Conservation (phyloP, 2,888 invertebrate genomes). For the Noctua janthina region DNA sequence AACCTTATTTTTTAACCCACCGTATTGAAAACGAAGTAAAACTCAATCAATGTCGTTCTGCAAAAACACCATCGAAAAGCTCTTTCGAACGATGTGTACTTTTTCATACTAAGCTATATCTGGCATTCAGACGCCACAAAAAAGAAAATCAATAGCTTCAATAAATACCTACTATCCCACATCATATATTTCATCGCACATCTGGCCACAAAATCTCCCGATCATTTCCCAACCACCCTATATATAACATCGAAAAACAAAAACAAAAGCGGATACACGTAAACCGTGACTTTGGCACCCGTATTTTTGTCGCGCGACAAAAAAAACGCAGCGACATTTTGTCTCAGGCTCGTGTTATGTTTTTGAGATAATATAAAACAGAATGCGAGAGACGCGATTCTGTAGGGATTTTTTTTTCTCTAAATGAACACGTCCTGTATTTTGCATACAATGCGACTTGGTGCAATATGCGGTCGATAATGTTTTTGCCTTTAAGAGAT, state of each 20-base stretch:
- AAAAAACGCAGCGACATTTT: constrained; percentile 73
- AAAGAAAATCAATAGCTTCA: neutral
- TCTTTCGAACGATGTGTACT: neutral
- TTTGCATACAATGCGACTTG: constrained; percentile 88
- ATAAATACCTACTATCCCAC: neutral
- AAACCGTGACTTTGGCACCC: constrained; percentile 73
- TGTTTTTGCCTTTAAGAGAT: constrained; percentile 70
- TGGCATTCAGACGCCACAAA: neutral
- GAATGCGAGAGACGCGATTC: constrained; percentile 77
- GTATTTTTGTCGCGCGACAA: constrained; percentile 70
- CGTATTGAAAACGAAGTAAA: neutral
- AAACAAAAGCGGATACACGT: constrained; percentile 60
- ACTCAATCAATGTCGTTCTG: neutral
- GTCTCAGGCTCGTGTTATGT: constrained; percentile 74
- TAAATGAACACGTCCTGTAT: constrained; percentile 84
- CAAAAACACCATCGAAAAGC: too few species aligned
- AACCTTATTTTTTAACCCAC: neutral
- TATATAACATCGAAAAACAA: constrained; percentile 57
- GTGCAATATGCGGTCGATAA: constrained; percentile 87
- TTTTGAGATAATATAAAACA: constrained; percentile 83
- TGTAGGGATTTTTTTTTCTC: constrained; percentile 72
- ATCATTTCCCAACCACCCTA: constrained; percentile 38
- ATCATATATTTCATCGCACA: constrained; percentile 17
- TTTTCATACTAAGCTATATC: neutral
- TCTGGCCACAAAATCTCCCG: constrained; percentile 27